A percentile compares a stretch with the other conserved stretches of the same genome.
Conservation (phyloP, 2,797 vertebrate species). For the Echiichthys vipera region DNA sequence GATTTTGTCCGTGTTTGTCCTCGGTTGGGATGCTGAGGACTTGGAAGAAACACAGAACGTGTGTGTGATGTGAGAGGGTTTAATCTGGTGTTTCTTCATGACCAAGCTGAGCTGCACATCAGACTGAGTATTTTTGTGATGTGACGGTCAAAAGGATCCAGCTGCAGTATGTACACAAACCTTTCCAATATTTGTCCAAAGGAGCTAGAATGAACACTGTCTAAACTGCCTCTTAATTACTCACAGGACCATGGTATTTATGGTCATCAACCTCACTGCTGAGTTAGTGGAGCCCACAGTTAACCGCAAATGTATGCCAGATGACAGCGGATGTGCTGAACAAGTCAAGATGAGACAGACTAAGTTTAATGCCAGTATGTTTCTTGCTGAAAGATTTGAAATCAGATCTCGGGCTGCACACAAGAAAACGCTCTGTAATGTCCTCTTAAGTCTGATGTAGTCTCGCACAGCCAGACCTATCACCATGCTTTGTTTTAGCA, state of each 20-base stretch:
- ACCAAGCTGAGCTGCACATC: background rate
- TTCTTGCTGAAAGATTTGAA: constrained; percentile 14
- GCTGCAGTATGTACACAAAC: constrained; percentile 8
- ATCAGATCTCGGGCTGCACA: background rate
- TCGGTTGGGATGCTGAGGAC: constrained; percentile 2
- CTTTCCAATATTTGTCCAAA: constrained; percentile 3
- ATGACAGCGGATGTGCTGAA: background rate
- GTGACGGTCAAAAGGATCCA: background rate
- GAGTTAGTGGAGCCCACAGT: background rate
- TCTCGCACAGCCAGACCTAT: too few relatives aligned
- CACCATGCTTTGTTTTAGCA: too few relatives aligned
- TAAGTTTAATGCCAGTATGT: background rate
- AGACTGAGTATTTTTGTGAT: constrained; percentile 11
- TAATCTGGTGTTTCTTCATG: constrained; percentile 1
- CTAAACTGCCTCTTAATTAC: constrained; percentile 13
- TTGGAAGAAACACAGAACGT: background rate
- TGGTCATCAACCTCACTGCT: constrained; percentile 11
- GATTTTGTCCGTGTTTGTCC: constrained; percentile 6
- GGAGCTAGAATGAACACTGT: constrained; percentile 12
- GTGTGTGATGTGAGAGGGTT: background rate
- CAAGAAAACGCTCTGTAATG: background rate
- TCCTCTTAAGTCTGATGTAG: background rate
- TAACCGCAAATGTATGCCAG: background rate
- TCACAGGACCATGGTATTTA: constrained; percentile 3
- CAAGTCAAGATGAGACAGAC: background rate